phyloP scores from a whole-genome alignment of 2,113 vertebrate species.

The Seriola aureovittata region DNA sequence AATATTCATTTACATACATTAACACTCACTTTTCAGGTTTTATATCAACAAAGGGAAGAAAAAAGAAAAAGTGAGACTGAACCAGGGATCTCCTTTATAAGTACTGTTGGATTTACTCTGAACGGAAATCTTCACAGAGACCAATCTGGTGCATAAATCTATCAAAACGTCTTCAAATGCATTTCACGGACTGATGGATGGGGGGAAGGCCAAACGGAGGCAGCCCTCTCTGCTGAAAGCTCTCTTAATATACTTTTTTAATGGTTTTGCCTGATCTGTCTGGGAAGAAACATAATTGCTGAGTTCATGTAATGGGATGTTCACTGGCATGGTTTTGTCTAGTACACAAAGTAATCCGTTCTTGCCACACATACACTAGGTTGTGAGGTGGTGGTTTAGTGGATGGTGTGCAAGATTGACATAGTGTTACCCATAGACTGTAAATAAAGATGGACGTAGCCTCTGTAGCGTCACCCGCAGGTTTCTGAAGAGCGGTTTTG shows the following conservation, averaged over 20 bases:
- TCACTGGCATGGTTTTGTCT: no score
- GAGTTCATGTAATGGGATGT: no score
- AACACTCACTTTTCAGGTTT: not conserved
- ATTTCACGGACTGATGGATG: not conserved
- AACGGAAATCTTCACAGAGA: not conserved
- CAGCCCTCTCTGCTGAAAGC: not conserved
- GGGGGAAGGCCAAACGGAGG: not conserved
- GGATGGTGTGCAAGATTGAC: no score
- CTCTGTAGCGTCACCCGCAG: no score
- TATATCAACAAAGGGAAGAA: not conserved
- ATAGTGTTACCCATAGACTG: no score
- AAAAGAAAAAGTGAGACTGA: not conserved
- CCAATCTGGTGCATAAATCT: not conserved
- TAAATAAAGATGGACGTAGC: no score
- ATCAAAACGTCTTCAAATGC: not conserved
- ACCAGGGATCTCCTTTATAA: not conserved
- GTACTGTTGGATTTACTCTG: not conserved
- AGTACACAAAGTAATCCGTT: no score
- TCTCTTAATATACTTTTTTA: not conserved
- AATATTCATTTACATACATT: not conserved
- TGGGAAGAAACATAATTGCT: no score
- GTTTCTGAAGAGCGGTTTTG: no score
- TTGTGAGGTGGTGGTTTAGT: no score
- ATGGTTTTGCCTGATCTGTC: no score
- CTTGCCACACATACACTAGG: no score